Evolutionary conservation across 2,888 invertebrate species (phyloP).

Genomic region (Sarcophaga subvicina): DNA sequence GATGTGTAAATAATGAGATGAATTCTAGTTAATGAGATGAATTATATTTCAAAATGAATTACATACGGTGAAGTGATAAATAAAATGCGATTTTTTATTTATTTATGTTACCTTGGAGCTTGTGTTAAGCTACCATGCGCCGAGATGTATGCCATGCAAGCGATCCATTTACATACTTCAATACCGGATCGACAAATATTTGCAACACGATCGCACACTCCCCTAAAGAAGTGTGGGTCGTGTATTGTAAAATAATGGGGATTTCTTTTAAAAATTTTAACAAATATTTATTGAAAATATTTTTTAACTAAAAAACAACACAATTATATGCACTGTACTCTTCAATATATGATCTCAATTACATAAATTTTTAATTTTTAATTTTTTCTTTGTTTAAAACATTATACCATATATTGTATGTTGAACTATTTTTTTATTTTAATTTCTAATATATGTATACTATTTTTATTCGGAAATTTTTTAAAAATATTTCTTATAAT

Average conservation of each 20-base stretch:
- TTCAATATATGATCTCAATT: slow-evolving; percentile 6
- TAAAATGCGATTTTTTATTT: background rate
- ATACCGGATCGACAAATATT: slow-evolving; percentile 13
- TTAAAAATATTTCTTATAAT: background rate
- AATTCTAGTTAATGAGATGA: no score
- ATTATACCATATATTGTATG: background rate
- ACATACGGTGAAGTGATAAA: background rate
- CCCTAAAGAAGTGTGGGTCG: slow-evolving; percentile 9
- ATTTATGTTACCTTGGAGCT: slow-evolving; percentile 79
- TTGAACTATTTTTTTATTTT: slow-evolving; percentile 4
- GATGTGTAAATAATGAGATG: no score
- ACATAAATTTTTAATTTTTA: background rate
- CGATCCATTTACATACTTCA: slow-evolving; percentile 68
- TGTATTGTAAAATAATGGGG: background rate
- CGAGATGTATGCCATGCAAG: slow-evolving; percentile 82
- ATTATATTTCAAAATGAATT: slow-evolving; percentile 1
- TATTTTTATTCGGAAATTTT: background rate
- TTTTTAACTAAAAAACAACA: background rate
- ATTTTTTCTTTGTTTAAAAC: background rate
- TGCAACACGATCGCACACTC: slow-evolving; percentile 31
- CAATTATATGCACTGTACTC: background rate
- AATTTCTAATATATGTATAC: background rate
- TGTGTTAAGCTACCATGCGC: slow-evolving; percentile 81
- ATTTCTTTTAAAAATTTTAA: background rate
- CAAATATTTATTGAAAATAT: background rate